Conservation (phyloP, 35 echinoderm and acorn worm genomes). For the Amphiura filiformis region DNA sequence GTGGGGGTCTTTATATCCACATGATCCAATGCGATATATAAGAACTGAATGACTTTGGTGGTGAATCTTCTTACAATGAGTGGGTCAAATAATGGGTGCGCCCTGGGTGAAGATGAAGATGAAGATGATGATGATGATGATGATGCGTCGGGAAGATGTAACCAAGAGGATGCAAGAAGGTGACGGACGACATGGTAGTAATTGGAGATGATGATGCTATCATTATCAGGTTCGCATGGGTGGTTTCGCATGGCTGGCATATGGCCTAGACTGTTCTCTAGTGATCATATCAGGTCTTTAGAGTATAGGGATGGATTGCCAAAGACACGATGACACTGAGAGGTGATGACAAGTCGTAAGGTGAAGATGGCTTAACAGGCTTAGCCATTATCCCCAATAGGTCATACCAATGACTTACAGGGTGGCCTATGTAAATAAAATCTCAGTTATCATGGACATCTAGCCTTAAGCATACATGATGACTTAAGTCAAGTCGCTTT, state of each 20-base stretch:
- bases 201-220: not conserved
- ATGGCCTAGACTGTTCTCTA: not conserved
- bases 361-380: not conserved
- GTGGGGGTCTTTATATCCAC: not conserved
- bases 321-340: not conserved
- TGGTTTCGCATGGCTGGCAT: conserved; percentile 13
- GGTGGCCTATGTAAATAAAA: no score
- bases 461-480: no score
- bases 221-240: conserved; percentile 13
- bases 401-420: no score
- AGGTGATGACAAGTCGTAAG: not conserved
- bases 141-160: not conserved
- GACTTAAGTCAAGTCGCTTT: no score
- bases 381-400: not conserved
- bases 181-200: conserved; percentile 2
- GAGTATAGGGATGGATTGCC: not conserved
- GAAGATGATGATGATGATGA: no score
- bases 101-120: not conserved
- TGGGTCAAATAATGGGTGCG: not conserved
- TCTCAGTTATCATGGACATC: no score
- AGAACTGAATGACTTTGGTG: not conserved
- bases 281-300: not conserved
- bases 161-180: not conserved
- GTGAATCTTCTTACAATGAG: not conserved
- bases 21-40: not conserved